Conservation (phyloP, 2,888 invertebrate species). For the Tryphoninae sp. region DNA sequence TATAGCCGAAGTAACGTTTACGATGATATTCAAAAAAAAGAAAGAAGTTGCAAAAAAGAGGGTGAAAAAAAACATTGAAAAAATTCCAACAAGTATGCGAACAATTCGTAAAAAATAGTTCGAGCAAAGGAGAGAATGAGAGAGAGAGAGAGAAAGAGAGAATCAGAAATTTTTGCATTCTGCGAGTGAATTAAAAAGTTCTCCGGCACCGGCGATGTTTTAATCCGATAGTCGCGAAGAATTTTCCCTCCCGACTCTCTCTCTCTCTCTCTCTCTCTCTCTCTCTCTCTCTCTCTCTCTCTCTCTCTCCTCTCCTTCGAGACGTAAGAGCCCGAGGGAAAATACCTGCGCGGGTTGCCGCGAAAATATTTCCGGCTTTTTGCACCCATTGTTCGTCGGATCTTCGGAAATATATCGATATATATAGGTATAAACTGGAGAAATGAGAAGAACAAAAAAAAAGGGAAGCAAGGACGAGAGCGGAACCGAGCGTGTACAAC, state of each 20-base stretch:
- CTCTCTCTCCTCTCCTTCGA: neutral
- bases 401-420: slow-evolving; percentile 44
- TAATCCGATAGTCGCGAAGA: slow-evolving; percentile 37
- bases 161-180: neutral
- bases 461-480: slow-evolving; percentile 43
- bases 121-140: no score
- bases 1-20: slow-evolving; percentile 13
- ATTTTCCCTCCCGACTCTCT: slow-evolving; percentile 7
- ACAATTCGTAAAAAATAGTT: slow-evolving; percentile 13
- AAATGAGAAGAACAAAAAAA: slow-evolving; percentile 42
- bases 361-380: slow-evolving; percentile 72
- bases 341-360: slow-evolving; percentile 46
- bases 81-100: no score
- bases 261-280: neutral
- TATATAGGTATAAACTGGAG: slow-evolving; percentile 9
- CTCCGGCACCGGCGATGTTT: neutral
- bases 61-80: no score
- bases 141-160: neutral
- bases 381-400: slow-evolving; percentile 73
- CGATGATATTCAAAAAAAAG: neutral
- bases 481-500: slow-evolving; percentile 56
- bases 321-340: slow-evolving; percentile 19
- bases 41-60: neutral
- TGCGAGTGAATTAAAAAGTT: slow-evolving; percentile 29
- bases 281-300: neutral